Percentiles rank a stretch among this genome's conserved stretches.
These are phyloP conservation scores for Gadus macrocephalus DNA, from an alignment of 2,113 vertebrate genomes.

Conservation along the genomic window DNA sequence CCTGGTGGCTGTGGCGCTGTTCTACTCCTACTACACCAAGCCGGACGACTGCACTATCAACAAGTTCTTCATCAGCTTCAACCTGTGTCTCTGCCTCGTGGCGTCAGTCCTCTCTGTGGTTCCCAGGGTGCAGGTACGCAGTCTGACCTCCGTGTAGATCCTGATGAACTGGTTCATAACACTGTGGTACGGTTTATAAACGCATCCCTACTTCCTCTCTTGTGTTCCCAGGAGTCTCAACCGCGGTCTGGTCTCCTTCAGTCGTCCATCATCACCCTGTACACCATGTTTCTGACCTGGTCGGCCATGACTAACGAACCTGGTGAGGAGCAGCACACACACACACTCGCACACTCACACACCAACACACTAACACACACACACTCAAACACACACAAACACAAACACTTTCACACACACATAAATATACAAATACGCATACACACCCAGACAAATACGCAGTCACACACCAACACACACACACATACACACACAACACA, in stretches of 20 bases:
- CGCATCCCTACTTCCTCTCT: not conserved
- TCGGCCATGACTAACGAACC: conserved; percentile 93
- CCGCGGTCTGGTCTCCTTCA: conserved; percentile 88
- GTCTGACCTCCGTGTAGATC: not conserved
- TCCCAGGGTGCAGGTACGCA: conserved; percentile 85
- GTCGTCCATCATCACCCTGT: conserved; percentile 89
- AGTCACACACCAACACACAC: no score
- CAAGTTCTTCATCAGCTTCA: conserved; percentile 91
- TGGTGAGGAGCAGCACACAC: conserved; percentile 68
- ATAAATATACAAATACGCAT: no score
- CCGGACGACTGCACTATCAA: conserved; percentile 81
- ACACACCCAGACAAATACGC: no score
- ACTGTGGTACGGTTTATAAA: not conserved
- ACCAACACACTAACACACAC: no score
- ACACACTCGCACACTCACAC: no score
- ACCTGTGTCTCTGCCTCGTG: conserved; percentile 78
- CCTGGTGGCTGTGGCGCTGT: conserved; percentile 62
- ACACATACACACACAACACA: no score
- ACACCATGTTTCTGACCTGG: conserved; percentile 93
- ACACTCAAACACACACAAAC: no score
- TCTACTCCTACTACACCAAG: conserved; percentile 82
- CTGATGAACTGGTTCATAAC: not conserved
- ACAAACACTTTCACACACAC: no score
- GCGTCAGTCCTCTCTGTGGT: conserved; percentile 83
- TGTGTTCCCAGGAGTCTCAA: conserved; percentile 77